These are phyloP conservation scores for Clunio marinus DNA, from an alignment of 2,888 invertebrate genomes.

Conservation along the genomic window DNA sequence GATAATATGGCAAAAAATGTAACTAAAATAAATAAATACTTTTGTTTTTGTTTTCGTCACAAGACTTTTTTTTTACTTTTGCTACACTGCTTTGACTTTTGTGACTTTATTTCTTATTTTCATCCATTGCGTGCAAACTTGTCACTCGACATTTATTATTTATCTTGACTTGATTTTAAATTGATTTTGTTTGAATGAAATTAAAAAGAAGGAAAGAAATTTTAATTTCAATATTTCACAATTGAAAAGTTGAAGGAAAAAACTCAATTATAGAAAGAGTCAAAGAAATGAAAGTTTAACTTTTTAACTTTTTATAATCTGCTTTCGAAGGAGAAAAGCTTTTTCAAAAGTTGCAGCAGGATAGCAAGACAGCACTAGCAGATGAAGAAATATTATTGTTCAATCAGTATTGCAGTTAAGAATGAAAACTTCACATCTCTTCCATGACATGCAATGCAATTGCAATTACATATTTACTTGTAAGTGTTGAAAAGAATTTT, in stretches of 20 bases:
- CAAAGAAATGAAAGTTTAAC: background rate
- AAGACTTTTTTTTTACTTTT: background rate
- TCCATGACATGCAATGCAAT: no score
- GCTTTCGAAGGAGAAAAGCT: constrained; percentile 3
- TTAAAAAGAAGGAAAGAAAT: no score
- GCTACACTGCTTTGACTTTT: background rate
- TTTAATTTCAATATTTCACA: no score
- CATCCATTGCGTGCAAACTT: background rate
- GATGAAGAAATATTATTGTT: background rate
- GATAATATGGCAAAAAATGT: constrained; percentile 21
- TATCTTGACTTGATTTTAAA: background rate
- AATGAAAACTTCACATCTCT: background rate
- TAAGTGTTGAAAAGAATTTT: background rate
- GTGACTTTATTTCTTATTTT: background rate
- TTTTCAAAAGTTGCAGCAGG: background rate
- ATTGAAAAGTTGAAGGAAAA: no score
- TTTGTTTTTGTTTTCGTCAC: no score
- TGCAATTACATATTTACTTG: no score
- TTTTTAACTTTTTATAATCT: background rate
- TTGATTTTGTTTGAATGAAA: no score
- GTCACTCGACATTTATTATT: background rate
- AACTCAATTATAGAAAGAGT: background rate
- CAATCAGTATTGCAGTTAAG: constrained; percentile 3
- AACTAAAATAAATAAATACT: background rate
- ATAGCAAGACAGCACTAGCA: background rate